These are phyloP conservation scores for Microctenopoma lineatum DNA, from an alignment of 2,797 vertebrate species.

Conservation along the genomic window DNA sequence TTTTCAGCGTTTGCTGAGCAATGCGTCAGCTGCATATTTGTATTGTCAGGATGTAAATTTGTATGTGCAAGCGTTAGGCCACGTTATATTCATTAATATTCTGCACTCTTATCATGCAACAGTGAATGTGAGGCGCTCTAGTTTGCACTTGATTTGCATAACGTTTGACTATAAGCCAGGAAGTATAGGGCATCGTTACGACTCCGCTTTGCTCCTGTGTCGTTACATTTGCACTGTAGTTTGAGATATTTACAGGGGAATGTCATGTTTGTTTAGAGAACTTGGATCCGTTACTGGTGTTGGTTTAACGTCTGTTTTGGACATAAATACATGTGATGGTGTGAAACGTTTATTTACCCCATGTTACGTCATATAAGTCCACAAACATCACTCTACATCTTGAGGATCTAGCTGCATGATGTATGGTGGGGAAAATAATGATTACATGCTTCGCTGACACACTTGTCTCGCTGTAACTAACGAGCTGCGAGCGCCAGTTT, in stretches of 20 bases:
- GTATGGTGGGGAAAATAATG: conserved; percentile 4
- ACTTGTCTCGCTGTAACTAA: conserved; percentile 23
- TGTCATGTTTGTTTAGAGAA: not conserved
- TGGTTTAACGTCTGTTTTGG: not conserved
- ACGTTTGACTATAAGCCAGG: not conserved
- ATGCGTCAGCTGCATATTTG: not conserved
- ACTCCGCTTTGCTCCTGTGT: no score
- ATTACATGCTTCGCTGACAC: conserved; percentile 28
- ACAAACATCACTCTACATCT: conserved; percentile 13
- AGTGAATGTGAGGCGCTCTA: no score
- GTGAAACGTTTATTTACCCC: not conserved
- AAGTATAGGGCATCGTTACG: not conserved
- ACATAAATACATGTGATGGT: not conserved
- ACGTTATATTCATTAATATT: not conserved
- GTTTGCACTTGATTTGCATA: no score
- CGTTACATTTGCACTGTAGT: not conserved
- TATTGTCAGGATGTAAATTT: not conserved
- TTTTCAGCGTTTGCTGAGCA: conserved; percentile 22
- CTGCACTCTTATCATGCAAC: not conserved
- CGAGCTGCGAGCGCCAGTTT: conserved; percentile 32
- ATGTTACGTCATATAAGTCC: not conserved
- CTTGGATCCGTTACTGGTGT: not conserved
- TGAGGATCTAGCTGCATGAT: not conserved
- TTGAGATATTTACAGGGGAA: not conserved
- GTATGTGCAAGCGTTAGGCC: not conserved